Evolutionary conservation across 2,888 invertebrate genomes (phyloP).

Genomic region (Pristionchus exspectatus): DNA sequence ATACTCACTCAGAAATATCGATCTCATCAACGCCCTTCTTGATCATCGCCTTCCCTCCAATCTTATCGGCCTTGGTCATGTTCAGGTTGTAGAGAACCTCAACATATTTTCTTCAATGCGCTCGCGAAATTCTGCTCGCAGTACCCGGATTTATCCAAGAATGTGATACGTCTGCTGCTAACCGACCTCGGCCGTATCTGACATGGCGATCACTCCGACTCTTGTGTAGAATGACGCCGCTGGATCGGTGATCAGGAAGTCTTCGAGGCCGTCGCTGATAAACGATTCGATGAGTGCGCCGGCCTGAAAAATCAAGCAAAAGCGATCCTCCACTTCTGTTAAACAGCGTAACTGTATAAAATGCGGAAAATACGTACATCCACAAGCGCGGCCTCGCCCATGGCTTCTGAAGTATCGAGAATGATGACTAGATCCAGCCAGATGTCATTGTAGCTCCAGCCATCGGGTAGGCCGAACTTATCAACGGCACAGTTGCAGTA

Average conservation of each 20-base stretch:
- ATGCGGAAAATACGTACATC: not conserved
- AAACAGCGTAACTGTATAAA: too few relatives aligned
- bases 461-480: not conserved
- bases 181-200: not conserved
- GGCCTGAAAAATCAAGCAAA: not conserved
- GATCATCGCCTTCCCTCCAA: not conserved
- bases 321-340: too few relatives aligned
- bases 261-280: not conserved
- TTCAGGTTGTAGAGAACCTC: slow-evolving; percentile 8
- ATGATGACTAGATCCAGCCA: not conserved
- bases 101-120: too few relatives aligned
- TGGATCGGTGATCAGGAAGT: not conserved
- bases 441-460: not conserved
- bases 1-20: not conserved
- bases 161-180: too few relatives aligned
- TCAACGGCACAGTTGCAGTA: not conserved
- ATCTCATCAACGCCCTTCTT: not conserved
- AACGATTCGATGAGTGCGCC: not conserved
- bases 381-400: not conserved
- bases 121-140: too few relatives aligned
- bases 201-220: not conserved
- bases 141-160: too few relatives aligned
- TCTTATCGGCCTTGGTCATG: not conserved
- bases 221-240: not conserved
- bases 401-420: not conserved